Evolutionary conservation across 2,797 vertebrate genomes (phyloP), one percentile per base, ranked within the genome.

Genomic region (Lophotriccus pileatus): DNA sequence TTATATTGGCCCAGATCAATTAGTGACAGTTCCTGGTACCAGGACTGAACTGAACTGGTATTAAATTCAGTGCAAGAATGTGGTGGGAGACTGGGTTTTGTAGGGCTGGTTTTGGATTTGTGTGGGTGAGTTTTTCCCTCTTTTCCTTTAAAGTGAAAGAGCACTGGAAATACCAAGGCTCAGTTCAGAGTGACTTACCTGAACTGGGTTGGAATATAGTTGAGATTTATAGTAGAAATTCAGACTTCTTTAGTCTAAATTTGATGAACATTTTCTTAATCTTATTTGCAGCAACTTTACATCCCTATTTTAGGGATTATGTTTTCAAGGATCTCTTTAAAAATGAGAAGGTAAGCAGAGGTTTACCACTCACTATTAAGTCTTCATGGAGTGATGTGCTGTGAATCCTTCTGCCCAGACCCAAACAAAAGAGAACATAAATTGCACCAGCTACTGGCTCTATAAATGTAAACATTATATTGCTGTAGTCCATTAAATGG

Each of bases 41-140:
- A 43, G n/a, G 16, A 32, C 59, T 78, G 66, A 50, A 23, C 74
- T 49, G 76, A 50, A 14, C 47, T 53, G 60, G 39, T 43, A 7
- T 25, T 47, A 73, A 80, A 43, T 64, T 36, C 59, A 49, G 19
- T 2, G 2, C 3, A 20, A 18, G 23, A n/a, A n/a, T 22, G 49
- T 36, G 36, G 19, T 58, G 30, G 36, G 43, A 77, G 22, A 30
- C 28, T 68, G 49, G 9, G 17, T 9, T 87, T 86, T 41, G 20
- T 49, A 24, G 59, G 17, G 12, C 32, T 81, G 53, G 5, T 14
- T 74, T 84, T 16, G 60, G 67, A 20, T 55, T 84, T 47, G 22
- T 74, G 25, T 12, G 36, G 1, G 0, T 77, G 9, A 1, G 3
- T 13, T 47, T 73, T 28, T 4, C 0, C 13, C 2, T 12, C 30